A percentile compares a stretch with the other conserved stretches of the same genome.
Conservation (phyloP, 2,797 vertebrate species). For the Fratercula arctica region DNA sequence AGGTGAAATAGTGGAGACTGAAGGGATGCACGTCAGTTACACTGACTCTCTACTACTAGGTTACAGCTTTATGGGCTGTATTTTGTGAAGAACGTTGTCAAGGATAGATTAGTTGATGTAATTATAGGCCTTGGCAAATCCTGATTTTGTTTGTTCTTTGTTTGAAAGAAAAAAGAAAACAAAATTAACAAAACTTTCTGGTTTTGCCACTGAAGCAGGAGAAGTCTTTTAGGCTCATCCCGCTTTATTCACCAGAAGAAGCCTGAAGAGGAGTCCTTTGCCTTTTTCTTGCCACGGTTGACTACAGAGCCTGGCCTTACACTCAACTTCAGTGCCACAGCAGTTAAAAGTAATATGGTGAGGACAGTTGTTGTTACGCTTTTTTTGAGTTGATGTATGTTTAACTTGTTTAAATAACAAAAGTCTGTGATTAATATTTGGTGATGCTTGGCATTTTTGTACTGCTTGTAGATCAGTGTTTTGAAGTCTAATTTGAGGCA, state of each 20-base stretch:
- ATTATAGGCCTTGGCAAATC: not conserved
- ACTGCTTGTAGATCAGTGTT: not conserved
- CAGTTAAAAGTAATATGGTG: constrained; percentile 90
- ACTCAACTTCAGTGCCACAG: constrained; percentile 91
- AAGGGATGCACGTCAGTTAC: not conserved
- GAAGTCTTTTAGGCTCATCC: constrained; percentile 54
- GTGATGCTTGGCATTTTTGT: not conserved
- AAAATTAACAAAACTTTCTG: not conserved
- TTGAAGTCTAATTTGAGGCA: not conserved
- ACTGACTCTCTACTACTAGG: not conserved
- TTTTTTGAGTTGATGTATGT: not conserved
- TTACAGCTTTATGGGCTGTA: not conserved
- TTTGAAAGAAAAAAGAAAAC: not conserved
- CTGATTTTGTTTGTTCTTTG: not conserved
- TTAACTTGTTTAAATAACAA: not conserved
- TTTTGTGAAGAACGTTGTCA: not conserved
- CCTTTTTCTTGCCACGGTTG: constrained; percentile 83
- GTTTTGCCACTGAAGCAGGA: constrained; percentile 61
- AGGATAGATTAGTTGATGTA: not conserved
- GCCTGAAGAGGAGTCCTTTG: constrained; percentile 65
- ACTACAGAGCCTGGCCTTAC: constrained; percentile 78
- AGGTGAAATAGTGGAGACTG: not conserved
- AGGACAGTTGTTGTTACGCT: not conserved
- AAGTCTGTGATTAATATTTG: not conserved
- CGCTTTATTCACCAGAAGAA: constrained; percentile 60